Conservation (phyloP, 2,888 invertebrate species). For the Coronaproctus castanopsis region DNA sequence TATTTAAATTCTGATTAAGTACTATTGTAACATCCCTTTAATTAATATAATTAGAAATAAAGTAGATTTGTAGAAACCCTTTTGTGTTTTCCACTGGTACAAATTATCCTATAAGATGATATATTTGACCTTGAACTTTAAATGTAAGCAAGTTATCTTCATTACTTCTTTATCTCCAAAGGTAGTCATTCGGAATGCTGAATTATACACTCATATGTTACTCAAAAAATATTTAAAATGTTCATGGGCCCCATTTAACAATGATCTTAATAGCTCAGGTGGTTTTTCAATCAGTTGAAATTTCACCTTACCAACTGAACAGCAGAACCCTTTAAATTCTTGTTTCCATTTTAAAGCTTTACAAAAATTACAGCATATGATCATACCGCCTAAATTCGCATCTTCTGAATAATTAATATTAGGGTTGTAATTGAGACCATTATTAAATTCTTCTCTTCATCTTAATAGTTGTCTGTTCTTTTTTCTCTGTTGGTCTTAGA, state of each 20-base stretch:
- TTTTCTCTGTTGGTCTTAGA: no score
- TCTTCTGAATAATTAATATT: background rate
- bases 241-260: constrained; percentile 1
- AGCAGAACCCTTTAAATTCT: constrained; percentile 13
- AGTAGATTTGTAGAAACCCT: constrained; percentile 19
- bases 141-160: constrained; percentile 15
- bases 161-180: constrained; percentile 13
- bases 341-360: constrained; percentile 12
- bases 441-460: background rate
- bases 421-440: background rate
- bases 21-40: constrained; percentile 7
- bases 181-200: constrained; percentile 14
- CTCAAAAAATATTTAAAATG: constrained; percentile 11
- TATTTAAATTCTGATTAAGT: background rate
- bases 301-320: constrained; percentile 12
- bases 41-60: constrained; percentile 9
- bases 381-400: background rate
- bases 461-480: background rate
- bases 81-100: constrained; percentile 12
- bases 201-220: constrained; percentile 10
- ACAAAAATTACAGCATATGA: constrained; percentile 7
- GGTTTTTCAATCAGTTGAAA: constrained; percentile 3
- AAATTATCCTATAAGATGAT: constrained; percentile 17
- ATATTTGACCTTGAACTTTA: constrained; percentile 19
- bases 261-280: constrained; percentile 12